Conservation (phyloP, 2,797 vertebrate genomes). For the Tenualosa ilisha region DNA sequence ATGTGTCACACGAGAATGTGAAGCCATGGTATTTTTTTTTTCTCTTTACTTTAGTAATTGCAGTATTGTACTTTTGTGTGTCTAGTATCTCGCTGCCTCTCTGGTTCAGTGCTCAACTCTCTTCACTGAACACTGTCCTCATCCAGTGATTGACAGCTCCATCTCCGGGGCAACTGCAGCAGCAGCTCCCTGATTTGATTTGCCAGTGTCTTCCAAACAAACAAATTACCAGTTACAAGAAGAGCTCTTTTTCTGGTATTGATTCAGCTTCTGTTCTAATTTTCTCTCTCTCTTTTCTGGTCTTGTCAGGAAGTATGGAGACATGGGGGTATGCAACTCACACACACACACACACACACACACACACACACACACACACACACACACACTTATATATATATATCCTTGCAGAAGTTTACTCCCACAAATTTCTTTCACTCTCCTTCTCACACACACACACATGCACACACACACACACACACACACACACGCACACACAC, state of each 20-base stretch:
- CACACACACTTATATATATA: neutral
- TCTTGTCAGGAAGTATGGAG: neutral
- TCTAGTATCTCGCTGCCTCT: neutral
- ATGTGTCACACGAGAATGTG: neutral
- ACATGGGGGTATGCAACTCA: neutral
- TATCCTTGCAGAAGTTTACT: neutral
- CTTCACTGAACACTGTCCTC: neutral
- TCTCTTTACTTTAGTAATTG: neutral
- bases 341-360: neutral
- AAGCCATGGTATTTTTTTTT: neutral
- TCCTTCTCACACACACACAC: neutral
- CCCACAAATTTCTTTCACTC: neutral
- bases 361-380: neutral
- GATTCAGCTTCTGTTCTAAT: neutral
- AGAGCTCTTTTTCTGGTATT: neutral
- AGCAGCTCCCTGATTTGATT: slow-evolving; percentile 6
- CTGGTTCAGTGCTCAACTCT: neutral
- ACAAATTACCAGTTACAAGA: slow-evolving; percentile 1
- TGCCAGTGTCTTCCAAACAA: neutral
- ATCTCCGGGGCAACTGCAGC: slow-evolving; percentile 21
- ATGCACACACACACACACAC: neutral
- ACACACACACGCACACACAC: slow-evolving; percentile 11
- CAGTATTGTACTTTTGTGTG: neutral
- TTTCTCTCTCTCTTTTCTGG: neutral
- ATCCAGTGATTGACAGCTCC: slow-evolving; percentile 25